These are phyloP conservation scores for Xanthia togata DNA, from an alignment of 2,888 invertebrate species.

Conservation along the genomic window DNA sequence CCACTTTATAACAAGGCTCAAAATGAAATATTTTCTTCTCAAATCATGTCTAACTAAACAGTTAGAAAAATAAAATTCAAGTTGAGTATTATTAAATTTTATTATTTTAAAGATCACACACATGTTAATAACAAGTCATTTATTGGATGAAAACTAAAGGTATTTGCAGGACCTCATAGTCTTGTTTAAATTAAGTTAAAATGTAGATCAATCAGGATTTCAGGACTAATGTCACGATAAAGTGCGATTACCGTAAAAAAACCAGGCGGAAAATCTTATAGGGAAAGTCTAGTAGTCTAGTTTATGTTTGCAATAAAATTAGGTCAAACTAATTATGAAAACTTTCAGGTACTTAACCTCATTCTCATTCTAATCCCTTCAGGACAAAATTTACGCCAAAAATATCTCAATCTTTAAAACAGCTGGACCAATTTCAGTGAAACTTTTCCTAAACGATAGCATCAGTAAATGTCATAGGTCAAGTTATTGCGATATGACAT, in stretches of 20 bases:
- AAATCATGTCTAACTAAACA: not conserved
- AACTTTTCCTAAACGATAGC: conserved; percentile 58
- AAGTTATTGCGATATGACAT: conserved; percentile 59
- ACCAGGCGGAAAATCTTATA: not conserved
- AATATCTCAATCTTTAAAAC: conserved; percentile 3
- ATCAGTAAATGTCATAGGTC: conserved; percentile 61
- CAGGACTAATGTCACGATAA: not conserved
- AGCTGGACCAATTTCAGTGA: conserved; percentile 36
- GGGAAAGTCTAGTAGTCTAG: not conserved
- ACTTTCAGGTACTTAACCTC: not conserved
- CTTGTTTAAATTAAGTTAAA: not conserved
- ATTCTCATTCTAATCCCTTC: not conserved
- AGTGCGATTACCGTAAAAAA: not conserved
- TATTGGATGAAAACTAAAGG: not conserved
- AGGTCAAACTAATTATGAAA: not conserved
- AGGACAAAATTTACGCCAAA: not conserved
- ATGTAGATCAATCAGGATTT: not conserved
- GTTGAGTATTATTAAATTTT: not conserved
- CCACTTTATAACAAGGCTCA: not conserved
- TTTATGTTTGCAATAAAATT: not conserved
- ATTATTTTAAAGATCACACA: not conserved
- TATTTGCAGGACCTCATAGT: not conserved
- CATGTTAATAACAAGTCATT: not conserved
- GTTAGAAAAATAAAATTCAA: not conserved
- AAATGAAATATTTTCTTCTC: not conserved